Evolutionary conservation across 2,113 vertebrate genomes (phyloP).

Genomic region (Nothocercus julius): DNA sequence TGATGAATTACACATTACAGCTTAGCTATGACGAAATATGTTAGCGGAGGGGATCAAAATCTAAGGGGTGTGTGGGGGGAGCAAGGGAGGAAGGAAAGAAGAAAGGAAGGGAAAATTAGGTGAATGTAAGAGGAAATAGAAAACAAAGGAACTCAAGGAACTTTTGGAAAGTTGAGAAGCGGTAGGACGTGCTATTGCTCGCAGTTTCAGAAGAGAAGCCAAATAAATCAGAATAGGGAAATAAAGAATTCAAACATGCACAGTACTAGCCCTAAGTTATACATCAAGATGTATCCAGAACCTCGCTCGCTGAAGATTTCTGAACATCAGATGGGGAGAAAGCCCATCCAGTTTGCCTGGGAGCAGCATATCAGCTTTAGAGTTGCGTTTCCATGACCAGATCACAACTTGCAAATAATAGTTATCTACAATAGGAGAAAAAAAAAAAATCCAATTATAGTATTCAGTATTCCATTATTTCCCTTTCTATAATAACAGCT

Average conservation of each 20-base stretch:
- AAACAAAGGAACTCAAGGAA: background rate
- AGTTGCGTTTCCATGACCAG: background rate
- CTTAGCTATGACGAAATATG: constrained; percentile 14
- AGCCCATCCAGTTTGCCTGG: background rate
- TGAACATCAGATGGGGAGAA: background rate
- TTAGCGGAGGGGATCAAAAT: background rate
- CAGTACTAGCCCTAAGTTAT: background rate
- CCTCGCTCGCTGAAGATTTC: background rate
- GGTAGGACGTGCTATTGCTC: constrained; percentile 24
- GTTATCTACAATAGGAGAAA: background rate
- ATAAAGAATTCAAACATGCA: background rate
- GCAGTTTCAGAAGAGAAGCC: background rate
- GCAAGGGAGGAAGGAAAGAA: background rate
- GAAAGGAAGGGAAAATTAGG: background rate
- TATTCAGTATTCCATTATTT: background rate
- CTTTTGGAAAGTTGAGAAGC: constrained; percentile 16
- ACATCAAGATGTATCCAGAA: background rate
- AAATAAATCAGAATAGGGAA: constrained; percentile 33
- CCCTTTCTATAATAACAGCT: background rate
- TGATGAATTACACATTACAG: constrained; percentile 21
- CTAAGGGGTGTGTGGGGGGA: too few species aligned
- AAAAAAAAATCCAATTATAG: background rate
- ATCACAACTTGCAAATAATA: background rate
- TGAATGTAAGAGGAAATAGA: background rate
- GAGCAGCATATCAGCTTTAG: background rate